Evolutionary conservation across 2,797 vertebrate genomes (phyloP).

Genomic region (Anabas testudineus): DNA sequence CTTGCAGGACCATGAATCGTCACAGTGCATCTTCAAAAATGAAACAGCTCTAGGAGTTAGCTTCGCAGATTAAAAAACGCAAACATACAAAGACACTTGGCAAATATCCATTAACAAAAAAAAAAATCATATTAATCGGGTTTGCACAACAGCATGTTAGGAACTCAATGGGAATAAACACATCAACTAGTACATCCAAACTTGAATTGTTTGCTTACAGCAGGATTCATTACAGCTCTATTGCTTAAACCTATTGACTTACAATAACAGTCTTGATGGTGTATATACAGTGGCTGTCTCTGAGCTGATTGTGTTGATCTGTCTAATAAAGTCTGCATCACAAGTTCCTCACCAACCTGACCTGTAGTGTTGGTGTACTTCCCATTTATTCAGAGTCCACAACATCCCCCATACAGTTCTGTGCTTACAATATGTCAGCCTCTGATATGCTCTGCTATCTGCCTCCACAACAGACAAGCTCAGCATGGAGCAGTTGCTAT

Average conservation of each 20-base stretch:
- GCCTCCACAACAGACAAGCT: constrained; percentile 53
- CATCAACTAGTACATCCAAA: constrained; percentile 46
- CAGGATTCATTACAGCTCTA: constrained; percentile 54
- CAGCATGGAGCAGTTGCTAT: constrained; percentile 55
- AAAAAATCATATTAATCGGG: no score
- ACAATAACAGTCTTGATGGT: constrained; percentile 62
- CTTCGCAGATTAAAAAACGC: constrained; percentile 56
- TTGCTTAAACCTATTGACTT: constrained; percentile 51
- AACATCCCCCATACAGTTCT: constrained; percentile 16
- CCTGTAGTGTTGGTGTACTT: constrained; percentile 18
- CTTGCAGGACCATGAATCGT: constrained; percentile 19
- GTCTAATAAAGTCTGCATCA: constrained; percentile 33
- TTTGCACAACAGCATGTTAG: constrained; percentile 52
- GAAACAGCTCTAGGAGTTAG: constrained; percentile 30
- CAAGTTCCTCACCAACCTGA: constrained; percentile 36
- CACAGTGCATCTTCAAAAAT: constrained; percentile 31
- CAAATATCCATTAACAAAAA: constrained; percentile 44
- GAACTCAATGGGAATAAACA: constrained; percentile 50
- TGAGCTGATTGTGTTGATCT: constrained; percentile 42
- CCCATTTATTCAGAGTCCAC: constrained; percentile 23
- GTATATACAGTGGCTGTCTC: constrained; percentile 67
- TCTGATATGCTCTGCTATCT: constrained; percentile 61
- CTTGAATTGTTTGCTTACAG: constrained; percentile 39
- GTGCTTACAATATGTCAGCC: constrained; percentile 60
- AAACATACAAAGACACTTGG: constrained; percentile 59